These are phyloP conservation scores for Platycheirus albimanus DNA, from an alignment of 2,888 invertebrate species.

Conservation along the genomic window DNA sequence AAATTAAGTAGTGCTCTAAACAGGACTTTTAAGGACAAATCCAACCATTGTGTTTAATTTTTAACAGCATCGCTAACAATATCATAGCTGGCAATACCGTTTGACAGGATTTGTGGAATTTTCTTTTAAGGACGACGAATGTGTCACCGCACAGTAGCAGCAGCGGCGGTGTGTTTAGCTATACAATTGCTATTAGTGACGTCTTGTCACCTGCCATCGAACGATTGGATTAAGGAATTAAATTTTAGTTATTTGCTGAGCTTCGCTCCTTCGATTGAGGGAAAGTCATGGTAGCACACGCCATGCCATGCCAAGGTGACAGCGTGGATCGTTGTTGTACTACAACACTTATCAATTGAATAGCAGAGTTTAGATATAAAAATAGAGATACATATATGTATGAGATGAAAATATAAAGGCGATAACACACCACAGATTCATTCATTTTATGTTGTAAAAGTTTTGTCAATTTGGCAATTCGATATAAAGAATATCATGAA, in stretches of 20 bases:
- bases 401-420: neutral
- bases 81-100: neutral
- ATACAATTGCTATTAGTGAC: neutral
- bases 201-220: conserved; percentile 54
- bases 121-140: conserved; percentile 2
- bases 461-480: neutral
- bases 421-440: neutral
- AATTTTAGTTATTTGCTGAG: neutral
- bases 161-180: neutral
- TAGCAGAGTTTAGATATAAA: neutral
- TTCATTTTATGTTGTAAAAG: neutral
- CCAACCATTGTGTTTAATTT: too few relatives aligned
- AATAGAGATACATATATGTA: too few relatives aligned
- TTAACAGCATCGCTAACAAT: neutral
- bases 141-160: neutral
- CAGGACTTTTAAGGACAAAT: too few relatives aligned
- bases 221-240: conserved; percentile 44
- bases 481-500: conserved; percentile 5
- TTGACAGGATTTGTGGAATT: neutral
- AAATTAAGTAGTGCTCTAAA: too few relatives aligned
- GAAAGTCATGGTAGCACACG: too few relatives aligned
- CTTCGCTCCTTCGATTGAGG: neutral
- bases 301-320: too few relatives aligned
- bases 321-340: too few relatives aligned
- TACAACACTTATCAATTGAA: neutral